A percentile compares a stretch with the other conserved stretches of the same genome.
Conservation (phyloP, 1,140 invertebrate species). For the Lepidostoma basale region DNA sequence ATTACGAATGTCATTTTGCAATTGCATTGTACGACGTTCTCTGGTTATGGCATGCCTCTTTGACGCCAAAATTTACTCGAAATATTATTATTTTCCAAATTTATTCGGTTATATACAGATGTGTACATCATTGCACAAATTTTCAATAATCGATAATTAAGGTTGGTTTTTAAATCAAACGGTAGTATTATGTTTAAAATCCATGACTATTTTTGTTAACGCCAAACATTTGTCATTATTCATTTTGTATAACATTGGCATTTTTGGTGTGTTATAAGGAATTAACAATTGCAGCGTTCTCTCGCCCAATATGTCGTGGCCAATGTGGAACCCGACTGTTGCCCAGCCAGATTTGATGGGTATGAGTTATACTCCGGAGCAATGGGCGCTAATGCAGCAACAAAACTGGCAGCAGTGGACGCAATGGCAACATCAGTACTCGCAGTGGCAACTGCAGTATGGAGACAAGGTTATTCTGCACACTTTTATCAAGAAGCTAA, state of each 20-base stretch:
- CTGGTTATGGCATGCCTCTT: too few species aligned
- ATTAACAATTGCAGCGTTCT: background rate
- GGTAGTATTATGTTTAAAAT: too few species aligned
- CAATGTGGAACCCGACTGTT: slow-evolving; percentile 45
- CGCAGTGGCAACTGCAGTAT: slow-evolving; percentile 83
- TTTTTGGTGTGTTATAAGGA: background rate
- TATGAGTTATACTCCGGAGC: slow-evolving; percentile 68
- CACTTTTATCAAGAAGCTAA: background rate
- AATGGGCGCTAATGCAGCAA: slow-evolving; percentile 72
- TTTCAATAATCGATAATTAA: too few species aligned
- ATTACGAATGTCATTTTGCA: too few species aligned
- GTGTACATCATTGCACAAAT: too few species aligned
- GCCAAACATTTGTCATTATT: background rate
- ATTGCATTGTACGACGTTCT: too few species aligned
- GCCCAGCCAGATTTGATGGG: slow-evolving; percentile 52
- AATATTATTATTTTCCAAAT: too few species aligned
- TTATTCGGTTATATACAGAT: too few species aligned
- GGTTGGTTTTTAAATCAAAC: too few species aligned
- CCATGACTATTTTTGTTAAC: slow-evolving; percentile 1
- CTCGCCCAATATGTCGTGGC: slow-evolving; percentile 51
- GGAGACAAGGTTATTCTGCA: slow-evolving; percentile 79
- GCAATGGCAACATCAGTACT: slow-evolving; percentile 83
- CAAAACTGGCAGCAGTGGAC: slow-evolving; percentile 85
- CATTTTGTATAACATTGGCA: background rate
- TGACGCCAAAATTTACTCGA: too few species aligned